Percentiles rank a stretch among this genome's conserved stretches.
Conservation (phyloP, 2,113 vertebrate species). For the Solenodon paradoxus region DNA sequence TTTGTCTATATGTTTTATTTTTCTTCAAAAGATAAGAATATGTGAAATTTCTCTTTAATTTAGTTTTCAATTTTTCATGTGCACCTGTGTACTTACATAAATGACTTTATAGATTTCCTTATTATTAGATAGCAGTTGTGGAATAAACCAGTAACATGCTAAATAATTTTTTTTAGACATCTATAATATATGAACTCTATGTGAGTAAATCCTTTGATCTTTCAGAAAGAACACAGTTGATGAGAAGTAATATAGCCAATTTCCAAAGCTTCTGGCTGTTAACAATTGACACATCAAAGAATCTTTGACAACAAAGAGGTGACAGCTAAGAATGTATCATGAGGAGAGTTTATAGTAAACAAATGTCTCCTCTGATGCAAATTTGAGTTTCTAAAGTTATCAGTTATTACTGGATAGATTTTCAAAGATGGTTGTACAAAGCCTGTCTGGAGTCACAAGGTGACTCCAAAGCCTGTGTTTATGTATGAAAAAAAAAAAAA, state of each 20-base stretch:
- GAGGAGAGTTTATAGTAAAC: slow-evolving; percentile 60
- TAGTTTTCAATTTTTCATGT: neutral
- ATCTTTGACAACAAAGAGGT: slow-evolving; percentile 39
- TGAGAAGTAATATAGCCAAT: neutral
- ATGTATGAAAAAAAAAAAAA: neutral
- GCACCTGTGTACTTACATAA: neutral
- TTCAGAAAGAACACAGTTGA: slow-evolving; percentile 42
- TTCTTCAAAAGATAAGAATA: neutral
- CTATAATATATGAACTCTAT: neutral
- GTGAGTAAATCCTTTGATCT: slow-evolving; percentile 23
- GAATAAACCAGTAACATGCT: neutral
- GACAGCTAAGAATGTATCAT: slow-evolving; percentile 52
- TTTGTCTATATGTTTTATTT: neutral
- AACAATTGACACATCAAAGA: slow-evolving; percentile 70
- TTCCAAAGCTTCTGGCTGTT: slow-evolving; percentile 5
- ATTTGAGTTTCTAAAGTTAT: slow-evolving; percentile 34
- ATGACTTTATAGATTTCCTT: neutral
- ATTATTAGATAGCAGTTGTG: neutral
- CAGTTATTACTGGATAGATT: slow-evolving; percentile 31
- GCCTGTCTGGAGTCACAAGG: no score
- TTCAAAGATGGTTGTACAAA: neutral
- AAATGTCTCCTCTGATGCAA: slow-evolving; percentile 58
- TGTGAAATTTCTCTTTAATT: neutral
- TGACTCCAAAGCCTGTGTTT: neutral
- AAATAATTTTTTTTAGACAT: neutral